These are phyloP conservation scores for Calycopis cecrops DNA, from an alignment of 1,140 invertebrate genomes.

Conservation along the genomic window DNA sequence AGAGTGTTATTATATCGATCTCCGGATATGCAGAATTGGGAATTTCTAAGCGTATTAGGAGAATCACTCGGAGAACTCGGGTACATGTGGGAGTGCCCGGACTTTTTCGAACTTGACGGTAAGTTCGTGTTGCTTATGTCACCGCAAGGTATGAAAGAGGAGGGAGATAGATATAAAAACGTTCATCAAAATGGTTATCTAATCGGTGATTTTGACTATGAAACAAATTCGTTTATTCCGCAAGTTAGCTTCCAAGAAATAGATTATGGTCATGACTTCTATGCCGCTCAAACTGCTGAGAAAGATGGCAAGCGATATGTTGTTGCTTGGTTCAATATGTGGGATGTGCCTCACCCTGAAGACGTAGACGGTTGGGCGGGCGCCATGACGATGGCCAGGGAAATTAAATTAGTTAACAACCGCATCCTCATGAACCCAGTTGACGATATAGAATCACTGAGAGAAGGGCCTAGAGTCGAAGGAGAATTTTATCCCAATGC, in stretches of 20 bases:
- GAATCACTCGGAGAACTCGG: constrained; percentile 53
- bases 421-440: constrained; percentile 51
- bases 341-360: constrained; percentile 56
- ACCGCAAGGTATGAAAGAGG: constrained; percentile 53
- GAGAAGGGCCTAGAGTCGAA: constrained; percentile 30
- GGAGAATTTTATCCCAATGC: constrained; percentile 30
- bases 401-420: constrained; percentile 45
- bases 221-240: constrained; percentile 48
- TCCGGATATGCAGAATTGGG: constrained; percentile 53
- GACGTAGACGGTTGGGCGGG: constrained; percentile 62
- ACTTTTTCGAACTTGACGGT: constrained; percentile 63
- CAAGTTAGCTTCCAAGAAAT: constrained; percentile 60
- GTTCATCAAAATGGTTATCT: constrained; percentile 61
- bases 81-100: constrained; percentile 69
- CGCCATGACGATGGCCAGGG: constrained; percentile 55
- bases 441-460: constrained; percentile 36
- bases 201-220: constrained; percentile 58
- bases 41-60: constrained; percentile 52
- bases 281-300: constrained; percentile 61
- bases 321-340: constrained; percentile 65
- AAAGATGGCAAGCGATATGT: constrained; percentile 54
- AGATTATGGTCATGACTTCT: constrained; percentile 67
- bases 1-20: constrained; percentile 61
- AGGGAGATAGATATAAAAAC: constrained; percentile 67
- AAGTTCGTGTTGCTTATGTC: constrained; percentile 61